Evolutionary conservation across 2,797 vertebrate species (phyloP).

Genomic region (Sebastes wilsoni): DNA sequence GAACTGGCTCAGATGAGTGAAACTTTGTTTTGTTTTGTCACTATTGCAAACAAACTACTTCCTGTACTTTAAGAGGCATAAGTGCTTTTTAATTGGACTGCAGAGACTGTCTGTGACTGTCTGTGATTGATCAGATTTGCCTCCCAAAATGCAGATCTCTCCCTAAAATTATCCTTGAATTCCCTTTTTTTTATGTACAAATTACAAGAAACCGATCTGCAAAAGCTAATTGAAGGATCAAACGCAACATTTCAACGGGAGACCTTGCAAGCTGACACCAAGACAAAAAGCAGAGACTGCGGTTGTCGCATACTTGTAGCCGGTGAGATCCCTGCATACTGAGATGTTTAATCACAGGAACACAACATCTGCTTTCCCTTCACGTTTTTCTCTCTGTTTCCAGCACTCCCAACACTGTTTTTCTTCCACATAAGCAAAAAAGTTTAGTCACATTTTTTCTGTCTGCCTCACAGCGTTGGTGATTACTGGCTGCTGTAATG

Average conservation of each 20-base stretch:
- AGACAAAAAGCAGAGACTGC: constrained; percentile 23
- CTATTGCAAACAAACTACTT: background rate
- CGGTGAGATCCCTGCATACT: constrained; percentile 29
- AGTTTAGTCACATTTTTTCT: constrained; percentile 40
- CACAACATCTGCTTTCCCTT: constrained; percentile 36
- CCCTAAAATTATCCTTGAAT: background rate
- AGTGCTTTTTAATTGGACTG: background rate
- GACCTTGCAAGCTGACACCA: constrained; percentile 20
- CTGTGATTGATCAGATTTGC: constrained; percentile 16
- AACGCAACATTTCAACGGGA: constrained; percentile 11
- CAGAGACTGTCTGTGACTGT: background rate
- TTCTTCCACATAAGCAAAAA: constrained; percentile 12
- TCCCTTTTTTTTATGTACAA: constrained; percentile 6
- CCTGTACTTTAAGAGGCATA: background rate
- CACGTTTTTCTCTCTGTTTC: too few relatives aligned
- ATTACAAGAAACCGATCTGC: constrained; percentile 36
- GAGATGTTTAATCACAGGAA: constrained; percentile 43
- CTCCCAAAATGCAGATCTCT: background rate
- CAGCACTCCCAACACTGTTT: background rate
- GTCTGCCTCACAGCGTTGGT: constrained; percentile 26
- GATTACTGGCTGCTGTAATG: constrained; percentile 21
- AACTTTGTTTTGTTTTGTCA: background rate
- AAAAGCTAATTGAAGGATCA: constrained; percentile 48
- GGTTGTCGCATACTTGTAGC: constrained; percentile 20
- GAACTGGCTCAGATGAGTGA: background rate